Evolutionary conservation across 2,113 vertebrate species (phyloP).

Genomic region (Labeo catla): DNA sequence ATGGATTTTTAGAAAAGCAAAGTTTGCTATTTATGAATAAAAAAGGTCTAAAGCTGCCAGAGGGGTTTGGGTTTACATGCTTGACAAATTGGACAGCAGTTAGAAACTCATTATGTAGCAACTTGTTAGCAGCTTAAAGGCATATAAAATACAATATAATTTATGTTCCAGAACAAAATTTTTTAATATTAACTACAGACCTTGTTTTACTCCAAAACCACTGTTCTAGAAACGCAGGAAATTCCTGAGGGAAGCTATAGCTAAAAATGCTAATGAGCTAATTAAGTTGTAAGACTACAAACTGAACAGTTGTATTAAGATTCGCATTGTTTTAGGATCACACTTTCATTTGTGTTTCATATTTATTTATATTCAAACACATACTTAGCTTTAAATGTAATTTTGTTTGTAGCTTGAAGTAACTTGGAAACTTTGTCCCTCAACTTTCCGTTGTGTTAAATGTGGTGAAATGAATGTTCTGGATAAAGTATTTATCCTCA

Average conservation of each 20-base stretch:
- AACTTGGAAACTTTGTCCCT: conserved; percentile 4
- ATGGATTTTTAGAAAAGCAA: neutral
- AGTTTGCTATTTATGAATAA: neutral
- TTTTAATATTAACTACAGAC: neutral
- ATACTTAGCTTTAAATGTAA: neutral
- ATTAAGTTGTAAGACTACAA: neutral
- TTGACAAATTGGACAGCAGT: neutral
- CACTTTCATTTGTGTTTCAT: too few species aligned
- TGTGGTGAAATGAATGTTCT: neutral
- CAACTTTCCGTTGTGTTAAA: neutral
- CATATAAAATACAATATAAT: neutral
- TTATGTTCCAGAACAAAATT: neutral
- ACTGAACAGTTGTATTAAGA: neutral
- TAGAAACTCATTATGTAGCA: neutral
- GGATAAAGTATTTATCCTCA: neutral
- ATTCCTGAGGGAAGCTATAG: neutral
- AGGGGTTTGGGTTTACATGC: neutral
- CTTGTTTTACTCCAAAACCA: neutral
- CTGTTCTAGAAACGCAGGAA: neutral
- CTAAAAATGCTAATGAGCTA: neutral
- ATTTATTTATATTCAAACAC: neutral
- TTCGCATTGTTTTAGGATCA: too few species aligned
- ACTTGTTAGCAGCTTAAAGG: neutral
- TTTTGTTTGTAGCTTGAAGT: neutral
- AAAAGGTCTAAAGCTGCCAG: neutral